phyloP scores from a whole-genome alignment of 2,797 vertebrate genomes.

The Amniataba percoides region DNA sequence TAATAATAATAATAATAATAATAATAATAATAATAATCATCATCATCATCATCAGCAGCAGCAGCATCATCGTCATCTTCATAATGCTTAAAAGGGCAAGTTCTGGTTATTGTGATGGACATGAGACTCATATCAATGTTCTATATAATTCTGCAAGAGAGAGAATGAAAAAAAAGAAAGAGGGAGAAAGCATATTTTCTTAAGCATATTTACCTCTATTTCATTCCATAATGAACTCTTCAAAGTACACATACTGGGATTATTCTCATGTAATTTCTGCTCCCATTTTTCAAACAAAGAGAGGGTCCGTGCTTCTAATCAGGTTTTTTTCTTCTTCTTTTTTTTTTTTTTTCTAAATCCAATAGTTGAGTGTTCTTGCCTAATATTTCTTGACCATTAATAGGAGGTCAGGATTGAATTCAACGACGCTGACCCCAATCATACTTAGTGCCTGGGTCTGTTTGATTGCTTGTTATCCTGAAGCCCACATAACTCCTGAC shows the following conservation, averaged over 20 bases:
- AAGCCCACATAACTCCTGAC: slow-evolving; percentile 38
- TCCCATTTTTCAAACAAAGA: slow-evolving; percentile 1
- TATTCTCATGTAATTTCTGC: background rate
- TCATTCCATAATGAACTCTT: slow-evolving; percentile 9
- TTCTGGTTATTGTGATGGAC: background rate
- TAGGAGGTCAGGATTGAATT: slow-evolving; percentile 49
- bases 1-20: too few species aligned
- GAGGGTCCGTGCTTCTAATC: background rate
- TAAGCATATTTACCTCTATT: background rate
- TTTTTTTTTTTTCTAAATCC: background rate
- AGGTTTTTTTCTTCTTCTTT: background rate
- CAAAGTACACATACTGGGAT: background rate
- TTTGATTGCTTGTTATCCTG: slow-evolving; percentile 58
- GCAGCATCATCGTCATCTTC: too few species aligned
- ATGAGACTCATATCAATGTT: background rate
- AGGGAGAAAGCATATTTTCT: background rate
- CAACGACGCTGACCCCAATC: slow-evolving; percentile 54
- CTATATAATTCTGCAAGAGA: background rate
- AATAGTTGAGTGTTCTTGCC: background rate
- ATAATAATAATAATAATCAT: too few species aligned
- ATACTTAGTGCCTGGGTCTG: slow-evolving; percentile 41
- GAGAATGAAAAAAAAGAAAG: background rate
- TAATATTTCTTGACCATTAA: slow-evolving; percentile 28
- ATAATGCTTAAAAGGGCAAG: too few species aligned
- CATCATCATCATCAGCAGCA: too few species aligned